Conservation (phyloP, 2,113 vertebrate species). For the Heteronetta atricapilla region DNA sequence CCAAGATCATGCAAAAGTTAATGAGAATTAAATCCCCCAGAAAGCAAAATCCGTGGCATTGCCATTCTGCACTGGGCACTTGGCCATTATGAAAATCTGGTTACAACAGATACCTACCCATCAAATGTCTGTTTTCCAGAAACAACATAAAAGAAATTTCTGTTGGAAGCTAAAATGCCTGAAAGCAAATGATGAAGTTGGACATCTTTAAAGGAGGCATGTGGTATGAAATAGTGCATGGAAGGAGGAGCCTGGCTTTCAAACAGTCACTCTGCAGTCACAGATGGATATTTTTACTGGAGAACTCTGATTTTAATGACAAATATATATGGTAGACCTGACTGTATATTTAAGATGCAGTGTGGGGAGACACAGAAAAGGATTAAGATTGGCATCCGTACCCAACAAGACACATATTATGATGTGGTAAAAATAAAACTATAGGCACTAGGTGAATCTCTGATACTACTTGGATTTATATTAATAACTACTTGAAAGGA, state of each 20-base stretch:
- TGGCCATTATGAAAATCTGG: background rate
- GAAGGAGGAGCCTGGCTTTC: background rate
- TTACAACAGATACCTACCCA: background rate
- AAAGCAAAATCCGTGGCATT: background rate
- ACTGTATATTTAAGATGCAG: background rate
- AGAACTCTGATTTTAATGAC: background rate
- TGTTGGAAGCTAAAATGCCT: background rate
- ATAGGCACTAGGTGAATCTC: background rate
- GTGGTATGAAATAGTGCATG: background rate
- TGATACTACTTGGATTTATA: background rate
- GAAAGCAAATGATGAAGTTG: background rate
- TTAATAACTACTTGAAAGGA: background rate
- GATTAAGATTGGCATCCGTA: background rate
- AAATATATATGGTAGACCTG: background rate
- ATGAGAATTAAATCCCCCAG: background rate
- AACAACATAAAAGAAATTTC: background rate
- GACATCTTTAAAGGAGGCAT: background rate
- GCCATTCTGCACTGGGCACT: background rate
- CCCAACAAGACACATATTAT: background rate
- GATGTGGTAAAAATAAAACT: background rate
- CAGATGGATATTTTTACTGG: fast-evolving
- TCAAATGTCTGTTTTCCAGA: background rate
- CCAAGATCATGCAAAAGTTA: background rate
- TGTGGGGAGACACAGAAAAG: background rate
- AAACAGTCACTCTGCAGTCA: background rate